These are phyloP conservation scores for Hirtodrosophila trivittata DNA, from an alignment of 2,888 invertebrate species.

Conservation along the genomic window DNA sequence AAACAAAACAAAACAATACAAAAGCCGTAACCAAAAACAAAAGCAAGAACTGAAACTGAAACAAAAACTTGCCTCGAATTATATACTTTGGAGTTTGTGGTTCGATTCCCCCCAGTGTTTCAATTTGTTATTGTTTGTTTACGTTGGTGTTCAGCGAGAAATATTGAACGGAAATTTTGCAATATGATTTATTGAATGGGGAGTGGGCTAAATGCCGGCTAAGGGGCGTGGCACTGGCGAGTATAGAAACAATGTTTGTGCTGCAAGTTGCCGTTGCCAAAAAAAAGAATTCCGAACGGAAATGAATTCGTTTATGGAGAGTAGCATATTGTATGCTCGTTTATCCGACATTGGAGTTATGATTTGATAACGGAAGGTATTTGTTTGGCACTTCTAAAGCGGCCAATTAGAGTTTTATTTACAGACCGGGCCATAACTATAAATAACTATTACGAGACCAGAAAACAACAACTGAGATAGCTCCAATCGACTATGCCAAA, in stretches of 20 bases:
- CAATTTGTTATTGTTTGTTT: slow-evolving; percentile 77
- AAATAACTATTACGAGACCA: not conserved
- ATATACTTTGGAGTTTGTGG: slow-evolving; percentile 27
- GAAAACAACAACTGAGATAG: no score
- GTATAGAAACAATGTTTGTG: slow-evolving; percentile 22
- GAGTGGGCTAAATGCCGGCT: not conserved
- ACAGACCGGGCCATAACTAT: slow-evolving; percentile 16
- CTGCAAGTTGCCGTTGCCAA: slow-evolving; percentile 61
- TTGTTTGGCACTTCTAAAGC: slow-evolving; percentile 53
- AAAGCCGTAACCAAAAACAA: slow-evolving; percentile 1
- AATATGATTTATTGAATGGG: slow-evolving; percentile 67
- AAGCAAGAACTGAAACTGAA: not conserved
- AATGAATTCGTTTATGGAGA: slow-evolving; percentile 74
- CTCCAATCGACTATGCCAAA: no score
- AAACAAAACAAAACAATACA: slow-evolving; percentile 5
- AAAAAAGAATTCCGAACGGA: slow-evolving; percentile 64
- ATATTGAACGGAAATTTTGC: slow-evolving; percentile 79
- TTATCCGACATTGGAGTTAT: slow-evolving; percentile 54
- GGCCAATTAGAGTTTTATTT: slow-evolving; percentile 60
- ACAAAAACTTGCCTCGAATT: slow-evolving; percentile 34
- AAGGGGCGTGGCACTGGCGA: not conserved
- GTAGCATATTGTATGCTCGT: slow-evolving; percentile 75
- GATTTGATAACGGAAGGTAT: slow-evolving; percentile 62
- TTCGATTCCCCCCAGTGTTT: slow-evolving; percentile 33
- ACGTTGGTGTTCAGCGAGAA: slow-evolving; percentile 66